Base-by-base conservation (phyloP, 2,113 vertebrate genomes). In the Sylvia atricapilla region DNA sequence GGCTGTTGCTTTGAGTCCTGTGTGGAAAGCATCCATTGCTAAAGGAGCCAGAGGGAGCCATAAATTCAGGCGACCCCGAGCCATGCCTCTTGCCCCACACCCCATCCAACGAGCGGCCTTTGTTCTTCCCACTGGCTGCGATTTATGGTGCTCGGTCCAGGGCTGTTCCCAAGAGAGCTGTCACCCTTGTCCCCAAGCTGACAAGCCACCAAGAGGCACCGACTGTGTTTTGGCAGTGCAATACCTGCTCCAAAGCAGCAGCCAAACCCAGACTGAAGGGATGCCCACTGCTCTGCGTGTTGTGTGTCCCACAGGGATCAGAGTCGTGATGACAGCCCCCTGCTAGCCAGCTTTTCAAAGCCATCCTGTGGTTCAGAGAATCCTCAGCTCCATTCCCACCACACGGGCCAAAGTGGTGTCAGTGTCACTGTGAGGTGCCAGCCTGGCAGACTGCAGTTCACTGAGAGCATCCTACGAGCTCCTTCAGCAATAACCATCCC, bases 11-110 rank as follows among this genome's bases (percentile, higher is more conserved):
- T 93, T 94, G 84, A 92, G 84, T 87, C 68, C 17, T 70, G 1
- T 50, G 66, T 93, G 7, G 30, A 95, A 93, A 91, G 63, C 90
- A 50, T 87, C 85, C 76, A 80, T 88, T 89, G 82, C 95, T 76
- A 52, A 86, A 8, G 56, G 76, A 96, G 95, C 92, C 96, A 96
- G 88, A 78, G 89, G 80, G 96, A 94, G 91, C 82, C 87, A 43
- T 96, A 95, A 96, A 96, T 97, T 96, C 87, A 84, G 49, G 49
- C 39, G 1, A 43, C 52, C 59, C 67, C 0, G 0, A 84, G 84
- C 1, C 0, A 44, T 70, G 80, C 77, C 25, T 60, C 80, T 93
- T 90, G 59, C 47, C 43, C 55, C 74, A 58, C 35, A 81, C 62
- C 80, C 64, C 18, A 19, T 66, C 70, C 47, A 82, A 46, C 0